Conservation (phyloP, 1,140 invertebrate species). For the Triops cancriformis region DNA sequence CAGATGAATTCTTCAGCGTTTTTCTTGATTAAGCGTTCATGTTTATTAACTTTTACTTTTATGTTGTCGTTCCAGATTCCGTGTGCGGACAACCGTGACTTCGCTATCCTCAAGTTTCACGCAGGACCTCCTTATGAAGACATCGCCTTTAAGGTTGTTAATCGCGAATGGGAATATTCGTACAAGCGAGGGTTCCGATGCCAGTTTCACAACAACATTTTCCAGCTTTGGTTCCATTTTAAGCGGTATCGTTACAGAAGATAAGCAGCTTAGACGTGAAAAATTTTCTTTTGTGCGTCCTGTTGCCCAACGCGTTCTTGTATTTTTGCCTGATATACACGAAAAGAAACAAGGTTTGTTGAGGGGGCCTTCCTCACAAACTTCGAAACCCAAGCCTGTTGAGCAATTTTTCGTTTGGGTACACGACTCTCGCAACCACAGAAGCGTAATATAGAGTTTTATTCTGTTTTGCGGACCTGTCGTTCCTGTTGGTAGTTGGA, state of each 20-base stretch:
- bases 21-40: conserved; percentile 9
- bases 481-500: too few species aligned
- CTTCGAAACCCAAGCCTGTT: too few species aligned
- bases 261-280: conserved; percentile 44
- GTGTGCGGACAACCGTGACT: conserved; percentile 86
- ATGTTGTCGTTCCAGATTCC: conserved; percentile 57
- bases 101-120: conserved; percentile 87
- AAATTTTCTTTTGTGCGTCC: neutral
- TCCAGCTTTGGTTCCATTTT: conserved; percentile 99
- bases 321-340: neutral
- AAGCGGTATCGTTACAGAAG: conserved; percentile 93
- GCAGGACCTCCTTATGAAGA: conserved; percentile 99
- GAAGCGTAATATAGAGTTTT: too few species aligned
- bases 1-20: neutral
- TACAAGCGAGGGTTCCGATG: conserved; percentile 96
- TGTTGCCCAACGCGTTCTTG: neutral
- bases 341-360: neutral
- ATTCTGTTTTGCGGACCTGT: too few species aligned
- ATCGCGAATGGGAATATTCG: conserved; percentile 98
- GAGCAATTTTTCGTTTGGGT: too few species aligned
- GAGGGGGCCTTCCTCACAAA: neutral
- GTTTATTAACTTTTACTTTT: neutral
- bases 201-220: conserved; percentile 99
- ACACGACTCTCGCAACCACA: too few species aligned
- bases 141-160: conserved; percentile 99